Percentiles rank a stretch among this genome's conserved stretches.
Evolutionary conservation across 1,140 invertebrate genomes (phyloP).

Genomic region (Cotesia glomerata): DNA sequence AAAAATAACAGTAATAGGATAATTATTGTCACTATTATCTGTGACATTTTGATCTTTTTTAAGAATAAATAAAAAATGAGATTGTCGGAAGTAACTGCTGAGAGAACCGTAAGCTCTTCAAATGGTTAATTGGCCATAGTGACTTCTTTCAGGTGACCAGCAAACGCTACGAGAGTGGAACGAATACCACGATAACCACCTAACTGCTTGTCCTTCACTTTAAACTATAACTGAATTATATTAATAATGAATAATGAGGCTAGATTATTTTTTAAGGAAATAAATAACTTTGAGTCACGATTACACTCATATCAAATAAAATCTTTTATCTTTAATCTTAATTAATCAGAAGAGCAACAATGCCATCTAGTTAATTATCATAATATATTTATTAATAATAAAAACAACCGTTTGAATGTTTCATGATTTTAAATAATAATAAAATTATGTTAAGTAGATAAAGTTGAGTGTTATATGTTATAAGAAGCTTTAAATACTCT

Average conservation of each 20-base stretch:
- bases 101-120: slow-evolving; percentile 56
- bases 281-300: background rate
- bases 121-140: slow-evolving; percentile 62
- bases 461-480: background rate
- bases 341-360: too few relatives aligned
- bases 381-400: too few relatives aligned
- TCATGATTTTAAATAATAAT: background rate
- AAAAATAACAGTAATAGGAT: too few relatives aligned
- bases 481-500: background rate
- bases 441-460: background rate
- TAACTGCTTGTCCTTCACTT: slow-evolving; percentile 45
- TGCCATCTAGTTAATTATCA: too few relatives aligned
- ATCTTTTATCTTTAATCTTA: too few relatives aligned
- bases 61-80: too few relatives aligned
- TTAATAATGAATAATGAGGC: background rate
- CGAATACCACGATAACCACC: slow-evolving; percentile 31
- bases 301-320: background rate
- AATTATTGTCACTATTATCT: too few relatives aligned
- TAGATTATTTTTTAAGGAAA: background rate
- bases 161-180: slow-evolving; percentile 58
- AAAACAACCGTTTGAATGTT: background rate
- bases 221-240: background rate
- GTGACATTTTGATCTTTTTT: too few relatives aligned
- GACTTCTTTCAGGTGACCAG: slow-evolving; percentile 51
- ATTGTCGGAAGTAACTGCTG: slow-evolving; percentile 56